phyloP scores from a whole-genome alignment of 1,140 invertebrate genomes.

The Platyscapa corneri region DNA sequence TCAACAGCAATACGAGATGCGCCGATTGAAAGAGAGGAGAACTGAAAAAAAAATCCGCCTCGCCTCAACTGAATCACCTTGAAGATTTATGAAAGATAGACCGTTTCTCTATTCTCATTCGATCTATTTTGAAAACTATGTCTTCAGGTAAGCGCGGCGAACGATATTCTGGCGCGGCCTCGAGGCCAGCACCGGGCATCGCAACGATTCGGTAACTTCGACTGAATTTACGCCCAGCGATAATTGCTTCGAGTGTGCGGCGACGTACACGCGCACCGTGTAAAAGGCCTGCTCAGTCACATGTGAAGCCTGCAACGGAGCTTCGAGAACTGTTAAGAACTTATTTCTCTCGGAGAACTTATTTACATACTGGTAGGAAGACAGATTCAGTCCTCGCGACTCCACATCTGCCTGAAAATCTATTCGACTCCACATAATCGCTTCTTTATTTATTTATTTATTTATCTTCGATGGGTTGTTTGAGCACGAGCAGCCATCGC shows the following conservation, averaged over 20 bases:
- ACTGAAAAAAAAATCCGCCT: not conserved
- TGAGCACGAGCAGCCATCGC: too few relatives aligned
- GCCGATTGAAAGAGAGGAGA: slow-evolving; percentile 7
- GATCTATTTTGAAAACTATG: not conserved
- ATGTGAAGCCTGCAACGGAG: not conserved
- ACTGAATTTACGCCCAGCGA: not conserved
- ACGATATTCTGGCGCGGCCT: not conserved
- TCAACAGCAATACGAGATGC: not conserved
- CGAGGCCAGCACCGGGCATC: not conserved
- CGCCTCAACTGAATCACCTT: not conserved
- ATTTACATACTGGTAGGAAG: not conserved
- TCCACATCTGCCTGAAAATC: not conserved
- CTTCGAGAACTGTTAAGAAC: not conserved
- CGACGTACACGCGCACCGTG: not conserved
- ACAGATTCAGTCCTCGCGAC: not conserved
- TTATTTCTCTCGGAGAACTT: not conserved
- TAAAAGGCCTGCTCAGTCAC: not conserved
- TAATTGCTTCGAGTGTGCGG: not conserved
- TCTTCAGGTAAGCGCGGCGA: not conserved
- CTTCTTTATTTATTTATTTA: not conserved
- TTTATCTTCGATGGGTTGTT: too few relatives aligned
- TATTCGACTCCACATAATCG: not conserved
- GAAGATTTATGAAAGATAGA: slow-evolving; percentile 3
- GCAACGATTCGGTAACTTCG: not conserved
- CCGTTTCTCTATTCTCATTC: not conserved